Base-by-base conservation (phyloP, 2,113 vertebrate genomes). In the Cryptomyrus ogoouensis region DNA sequence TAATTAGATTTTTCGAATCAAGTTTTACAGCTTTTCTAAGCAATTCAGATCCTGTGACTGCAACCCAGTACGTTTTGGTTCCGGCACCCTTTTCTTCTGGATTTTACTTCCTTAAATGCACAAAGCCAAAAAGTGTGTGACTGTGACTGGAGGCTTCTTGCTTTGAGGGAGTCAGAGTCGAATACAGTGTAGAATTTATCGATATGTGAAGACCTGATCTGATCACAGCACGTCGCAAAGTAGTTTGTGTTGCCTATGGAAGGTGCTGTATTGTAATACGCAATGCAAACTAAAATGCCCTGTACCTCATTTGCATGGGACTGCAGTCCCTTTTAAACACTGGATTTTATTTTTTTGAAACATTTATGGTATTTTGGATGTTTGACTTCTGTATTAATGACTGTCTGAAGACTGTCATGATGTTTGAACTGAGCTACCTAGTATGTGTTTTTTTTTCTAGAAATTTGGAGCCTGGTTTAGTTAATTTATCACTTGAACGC, bases 261-360 rank as follows among this genome's bases (percentile, higher is more conserved):
- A 47, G 42, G 83, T 46, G 19, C 85, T 87, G 85, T 53, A 52
- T 87, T 21, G 4, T 87, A 52, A 87, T 15, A 87, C 27, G 24
- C 6, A 50, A 31, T 86, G 47, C 83, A 31, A 70, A 4, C n/a
- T 86, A 31, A 84, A 35, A 56, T 56, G 50, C 17, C 27, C 85
- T 35, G 85, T 87, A 87, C 85, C 85, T 87, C 85, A 87, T 87
- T 87, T 87, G 27, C 50, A 53, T 53, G 31, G 85, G 17, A 31
- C 50, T 35, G 47, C 27, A 56, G 24, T 53, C 44, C 24, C 27
- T 86, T 50, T 86, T 46, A 86, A 50, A 53, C n/a, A 87, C 85
- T 87, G 47, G 31, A 52, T 56, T 87, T 87, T 39, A 10, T 50
- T 53, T 53, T n/a, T 87, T 53, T 87, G 0, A 24, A 35, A 19